phyloP scores from a whole-genome alignment of 2,113 vertebrate genomes.

The Oceanodroma tethys region DNA sequence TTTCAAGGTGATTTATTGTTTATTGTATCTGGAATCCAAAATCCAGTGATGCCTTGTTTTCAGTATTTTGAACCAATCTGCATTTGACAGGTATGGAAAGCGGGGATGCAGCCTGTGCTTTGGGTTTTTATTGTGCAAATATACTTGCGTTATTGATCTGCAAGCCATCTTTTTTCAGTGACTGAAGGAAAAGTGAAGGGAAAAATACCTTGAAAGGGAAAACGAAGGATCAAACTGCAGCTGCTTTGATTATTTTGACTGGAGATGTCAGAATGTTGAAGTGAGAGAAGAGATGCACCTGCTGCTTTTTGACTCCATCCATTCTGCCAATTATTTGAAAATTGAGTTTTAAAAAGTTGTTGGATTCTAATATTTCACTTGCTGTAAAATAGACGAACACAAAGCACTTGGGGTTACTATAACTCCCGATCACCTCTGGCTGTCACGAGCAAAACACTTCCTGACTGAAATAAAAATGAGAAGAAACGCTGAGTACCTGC shows the following conservation, averaged over 20 bases:
- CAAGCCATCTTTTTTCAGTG: neutral
- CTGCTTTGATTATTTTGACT: slow-evolving; percentile 55
- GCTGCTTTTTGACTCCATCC: slow-evolving; percentile 1
- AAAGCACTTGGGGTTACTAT: neutral
- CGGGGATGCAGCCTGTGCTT: neutral
- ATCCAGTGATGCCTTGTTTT: neutral
- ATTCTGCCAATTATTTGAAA: slow-evolving; percentile 2
- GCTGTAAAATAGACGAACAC: neutral
- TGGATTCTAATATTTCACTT: neutral
- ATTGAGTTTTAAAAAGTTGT: neutral
- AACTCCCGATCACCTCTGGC: neutral
- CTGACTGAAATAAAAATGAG: neutral
- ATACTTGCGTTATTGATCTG: neutral
- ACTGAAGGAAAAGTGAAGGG: neutral
- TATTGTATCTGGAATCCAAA: neutral
- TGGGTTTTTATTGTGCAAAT: slow-evolving; percentile 19
- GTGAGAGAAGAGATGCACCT: neutral
- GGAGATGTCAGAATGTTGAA: slow-evolving; percentile 29
- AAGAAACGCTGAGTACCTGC: neutral
- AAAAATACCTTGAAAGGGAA: slow-evolving; percentile 12
- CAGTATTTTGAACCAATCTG: neutral
- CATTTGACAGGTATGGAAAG: neutral
- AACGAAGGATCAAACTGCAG: neutral
- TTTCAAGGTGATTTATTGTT: neutral
- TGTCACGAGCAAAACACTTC: neutral